Conservation (phyloP, 2,888 invertebrate species). For the Disparrhopalites patrizii region DNA sequence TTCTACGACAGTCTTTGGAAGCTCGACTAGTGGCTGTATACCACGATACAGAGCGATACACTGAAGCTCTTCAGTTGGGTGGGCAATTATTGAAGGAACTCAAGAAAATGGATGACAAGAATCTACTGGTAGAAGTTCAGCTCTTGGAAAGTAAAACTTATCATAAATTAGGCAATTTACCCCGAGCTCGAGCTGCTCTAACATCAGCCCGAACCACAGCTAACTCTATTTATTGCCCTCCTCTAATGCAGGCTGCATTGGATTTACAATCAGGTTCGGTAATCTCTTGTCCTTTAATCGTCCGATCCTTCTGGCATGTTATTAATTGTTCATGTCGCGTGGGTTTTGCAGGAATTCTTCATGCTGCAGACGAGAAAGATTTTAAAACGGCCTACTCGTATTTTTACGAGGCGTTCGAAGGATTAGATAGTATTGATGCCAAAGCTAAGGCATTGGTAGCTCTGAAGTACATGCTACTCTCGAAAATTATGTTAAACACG, state of each 20-base stretch:
- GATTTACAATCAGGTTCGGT: slow-evolving; percentile 84
- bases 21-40: slow-evolving; percentile 91
- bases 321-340: not conserved
- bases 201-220: slow-evolving; percentile 99
- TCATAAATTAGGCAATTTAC: slow-evolving; percentile 93
- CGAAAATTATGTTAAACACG: slow-evolving; percentile 93
- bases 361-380: slow-evolving; percentile 99
- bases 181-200: slow-evolving; percentile 91
- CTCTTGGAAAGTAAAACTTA: slow-evolving; percentile 97
- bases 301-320: not conserved
- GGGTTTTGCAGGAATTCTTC: slow-evolving; percentile 65
- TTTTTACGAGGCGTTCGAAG: slow-evolving; percentile 99
- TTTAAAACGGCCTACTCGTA: slow-evolving; percentile 99
- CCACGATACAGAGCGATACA: slow-evolving; percentile 84
- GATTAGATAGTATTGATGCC: slow-evolving; percentile 88
- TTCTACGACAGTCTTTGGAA: slow-evolving; percentile 92
- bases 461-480: slow-evolving; percentile 98
- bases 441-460: slow-evolving; percentile 85
- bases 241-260: slow-evolving; percentile 94
- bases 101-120: slow-evolving; percentile 99
- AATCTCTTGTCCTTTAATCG: not conserved
- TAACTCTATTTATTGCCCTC: slow-evolving; percentile 98
- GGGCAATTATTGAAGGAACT: slow-evolving; percentile 87
- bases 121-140: slow-evolving; percentile 95
- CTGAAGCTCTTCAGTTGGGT: slow-evolving; percentile 78